Conservation (phyloP, 2,113 vertebrate species). For the Scomber scombrus region DNA sequence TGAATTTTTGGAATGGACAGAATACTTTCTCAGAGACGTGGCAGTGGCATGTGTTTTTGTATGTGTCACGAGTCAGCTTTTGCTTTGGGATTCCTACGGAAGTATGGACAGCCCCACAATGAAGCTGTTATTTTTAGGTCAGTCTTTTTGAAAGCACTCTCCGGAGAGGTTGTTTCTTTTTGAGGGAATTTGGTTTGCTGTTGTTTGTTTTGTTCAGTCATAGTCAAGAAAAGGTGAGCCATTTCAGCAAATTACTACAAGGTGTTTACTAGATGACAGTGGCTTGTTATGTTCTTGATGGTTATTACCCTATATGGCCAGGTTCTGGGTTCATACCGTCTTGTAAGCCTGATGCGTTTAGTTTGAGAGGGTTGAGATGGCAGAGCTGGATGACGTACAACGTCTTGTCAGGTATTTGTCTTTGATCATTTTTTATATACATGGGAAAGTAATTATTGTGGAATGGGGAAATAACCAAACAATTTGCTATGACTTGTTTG, state of each 20-base stretch:
- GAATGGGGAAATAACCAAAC: background rate
- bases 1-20: constrained; percentile 51
- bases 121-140: constrained; percentile 82
- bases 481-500: background rate
- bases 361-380: constrained; percentile 71
- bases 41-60: constrained; percentile 49
- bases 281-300: constrained; percentile 44
- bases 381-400: constrained; percentile 70
- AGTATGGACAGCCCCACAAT: constrained; percentile 64
- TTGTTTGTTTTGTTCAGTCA: constrained; percentile 40
- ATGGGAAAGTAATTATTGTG: background rate
- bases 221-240: constrained; percentile 58
- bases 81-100: constrained; percentile 66
- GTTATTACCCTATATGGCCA: constrained; percentile 63
- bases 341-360: constrained; percentile 62
- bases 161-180: constrained; percentile 62
- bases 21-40: constrained; percentile 50
- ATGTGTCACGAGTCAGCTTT: constrained; percentile 62
- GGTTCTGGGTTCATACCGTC: constrained; percentile 32
- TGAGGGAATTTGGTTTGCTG: constrained; percentile 43
- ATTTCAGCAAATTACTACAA: constrained; percentile 24
- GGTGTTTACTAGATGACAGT: constrained; percentile 13
- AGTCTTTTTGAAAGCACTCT: constrained; percentile 71
- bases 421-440: background rate
- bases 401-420: constrained; percentile 71